Percentiles rank a stretch among this genome's conserved stretches.
Evolutionary conservation across 2,113 vertebrate genomes (phyloP).

Genomic region (Mormoops blainvillei): DNA sequence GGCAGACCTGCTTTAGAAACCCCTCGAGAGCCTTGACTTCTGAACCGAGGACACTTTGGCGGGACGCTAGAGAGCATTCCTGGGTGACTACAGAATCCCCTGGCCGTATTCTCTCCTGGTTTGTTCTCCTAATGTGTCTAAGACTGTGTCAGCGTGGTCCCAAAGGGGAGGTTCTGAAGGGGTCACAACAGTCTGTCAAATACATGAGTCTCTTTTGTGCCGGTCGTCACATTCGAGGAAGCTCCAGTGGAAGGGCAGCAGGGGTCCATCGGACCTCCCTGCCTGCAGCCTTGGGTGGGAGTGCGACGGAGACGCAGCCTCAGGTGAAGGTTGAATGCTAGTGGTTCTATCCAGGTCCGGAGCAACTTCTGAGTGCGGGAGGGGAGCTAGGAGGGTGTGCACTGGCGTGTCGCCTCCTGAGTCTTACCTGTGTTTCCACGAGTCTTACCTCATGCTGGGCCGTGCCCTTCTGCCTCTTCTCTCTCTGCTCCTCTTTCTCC

Average conservation of each 20-base stretch:
- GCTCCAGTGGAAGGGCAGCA: background rate
- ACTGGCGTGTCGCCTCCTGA: rapidly evolving
- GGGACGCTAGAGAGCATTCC: background rate
- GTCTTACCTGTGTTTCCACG: no score
- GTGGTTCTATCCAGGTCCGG: rapidly evolving
- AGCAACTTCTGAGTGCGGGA: background rate
- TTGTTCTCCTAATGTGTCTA: background rate
- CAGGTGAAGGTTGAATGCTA: background rate
- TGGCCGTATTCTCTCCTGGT: no score
- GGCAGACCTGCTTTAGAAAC: background rate
- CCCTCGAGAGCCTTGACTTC: background rate
- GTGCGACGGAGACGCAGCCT: rapidly evolving
- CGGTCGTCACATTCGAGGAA: background rate
- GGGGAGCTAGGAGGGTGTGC: rapidly evolving
- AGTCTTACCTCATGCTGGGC: background rate
- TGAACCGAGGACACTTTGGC: no score
- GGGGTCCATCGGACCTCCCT: background rate
- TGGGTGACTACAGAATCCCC: background rate
- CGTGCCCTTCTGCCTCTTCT: no score
- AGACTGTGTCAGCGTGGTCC: background rate
- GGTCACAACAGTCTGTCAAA: no score
- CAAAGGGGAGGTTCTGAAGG: background rate
- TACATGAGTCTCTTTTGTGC: background rate
- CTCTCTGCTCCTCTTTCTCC: background rate
- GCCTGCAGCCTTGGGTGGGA: rapidly evolving